A percentile compares a stretch with the other conserved stretches of the same genome.
phyloP scores from a whole-genome alignment of 1,140 invertebrate genomes.

The Pomacea maculata region DNA sequence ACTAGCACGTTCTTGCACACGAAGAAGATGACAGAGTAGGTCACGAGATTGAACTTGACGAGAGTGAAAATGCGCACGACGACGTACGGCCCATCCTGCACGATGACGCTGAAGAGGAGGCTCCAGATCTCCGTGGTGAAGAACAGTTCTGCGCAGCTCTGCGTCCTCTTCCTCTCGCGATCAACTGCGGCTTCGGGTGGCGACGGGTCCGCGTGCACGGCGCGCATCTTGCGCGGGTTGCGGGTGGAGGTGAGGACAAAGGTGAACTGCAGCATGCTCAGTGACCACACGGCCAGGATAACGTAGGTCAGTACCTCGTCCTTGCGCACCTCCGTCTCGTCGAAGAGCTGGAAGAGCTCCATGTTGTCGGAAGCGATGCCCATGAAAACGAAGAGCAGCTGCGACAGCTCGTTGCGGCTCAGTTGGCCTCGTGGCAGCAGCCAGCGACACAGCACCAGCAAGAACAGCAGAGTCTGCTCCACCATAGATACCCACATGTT shows the following conservation, averaged over 20 bases:
- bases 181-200: background rate
- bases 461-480: conserved; percentile 87
- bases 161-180: conserved; percentile 1
- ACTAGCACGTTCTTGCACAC: conserved; percentile 87
- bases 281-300: conserved; percentile 68
- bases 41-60: conserved; percentile 74
- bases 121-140: conserved; percentile 80
- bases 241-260: conserved; percentile 44
- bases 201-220: background rate
- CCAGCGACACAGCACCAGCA: conserved; percentile 85
- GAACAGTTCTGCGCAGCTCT: conserved; percentile 21
- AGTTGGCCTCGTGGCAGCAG: conserved; percentile 84
- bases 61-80: conserved; percentile 13
- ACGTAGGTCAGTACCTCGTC: conserved; percentile 38
- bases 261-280: conserved; percentile 76
- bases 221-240: conserved; percentile 13
- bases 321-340: conserved; percentile 45
- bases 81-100: conserved; percentile 50
- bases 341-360: conserved; percentile 92
- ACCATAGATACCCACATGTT: conserved; percentile 65
- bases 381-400: conserved; percentile 80
- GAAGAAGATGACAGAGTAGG: conserved; percentile 90
- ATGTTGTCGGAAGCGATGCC: conserved; percentile 91
- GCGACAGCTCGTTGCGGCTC: conserved; percentile 87
- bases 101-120: conserved; percentile 65